A percentile compares a stretch with the other conserved stretches of the same genome.
These are phyloP conservation scores for Macrobrachium nipponense DNA, from an alignment of 1,140 invertebrate genomes.

Conservation along the genomic window DNA sequence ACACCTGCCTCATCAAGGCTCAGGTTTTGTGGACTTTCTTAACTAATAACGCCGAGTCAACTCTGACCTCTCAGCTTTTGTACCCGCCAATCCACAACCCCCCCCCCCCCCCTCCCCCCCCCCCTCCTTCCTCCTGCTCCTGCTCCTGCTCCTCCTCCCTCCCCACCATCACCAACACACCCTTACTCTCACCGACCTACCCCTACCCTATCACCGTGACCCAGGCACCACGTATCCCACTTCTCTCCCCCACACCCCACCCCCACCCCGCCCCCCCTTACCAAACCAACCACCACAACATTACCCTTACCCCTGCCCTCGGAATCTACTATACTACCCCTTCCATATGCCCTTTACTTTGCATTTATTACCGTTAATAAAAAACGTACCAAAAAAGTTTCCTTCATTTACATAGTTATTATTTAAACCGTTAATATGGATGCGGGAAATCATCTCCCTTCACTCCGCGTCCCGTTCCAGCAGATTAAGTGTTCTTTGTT, in stretches of 20 bases:
- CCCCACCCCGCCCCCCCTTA: background rate
- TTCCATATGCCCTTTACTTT: no score
- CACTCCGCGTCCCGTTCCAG: no score
- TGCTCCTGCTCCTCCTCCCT: background rate
- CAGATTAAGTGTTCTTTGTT: no score
- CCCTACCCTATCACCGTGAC: background rate
- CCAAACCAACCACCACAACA: background rate
- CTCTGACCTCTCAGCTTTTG: background rate
- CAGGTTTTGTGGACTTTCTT: no score
- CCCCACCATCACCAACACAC: no score
- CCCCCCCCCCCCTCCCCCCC: background rate
- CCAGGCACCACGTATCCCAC: background rate
- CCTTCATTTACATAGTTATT: no score
- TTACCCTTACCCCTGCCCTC: background rate
- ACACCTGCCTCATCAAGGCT: no score
- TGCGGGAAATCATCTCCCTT: no score
- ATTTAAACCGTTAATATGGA: no score
- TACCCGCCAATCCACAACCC: background rate
- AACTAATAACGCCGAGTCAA: no score
- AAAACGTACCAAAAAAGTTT: no score
- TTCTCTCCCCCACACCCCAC: background rate
- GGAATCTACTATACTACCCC: background rate
- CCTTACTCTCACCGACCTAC: background rate
- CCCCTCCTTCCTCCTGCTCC: background rate
- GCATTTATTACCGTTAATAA: no score